Base-by-base conservation (phyloP, 2,113 vertebrate genomes). In the Chunga burmeisteri region DNA sequence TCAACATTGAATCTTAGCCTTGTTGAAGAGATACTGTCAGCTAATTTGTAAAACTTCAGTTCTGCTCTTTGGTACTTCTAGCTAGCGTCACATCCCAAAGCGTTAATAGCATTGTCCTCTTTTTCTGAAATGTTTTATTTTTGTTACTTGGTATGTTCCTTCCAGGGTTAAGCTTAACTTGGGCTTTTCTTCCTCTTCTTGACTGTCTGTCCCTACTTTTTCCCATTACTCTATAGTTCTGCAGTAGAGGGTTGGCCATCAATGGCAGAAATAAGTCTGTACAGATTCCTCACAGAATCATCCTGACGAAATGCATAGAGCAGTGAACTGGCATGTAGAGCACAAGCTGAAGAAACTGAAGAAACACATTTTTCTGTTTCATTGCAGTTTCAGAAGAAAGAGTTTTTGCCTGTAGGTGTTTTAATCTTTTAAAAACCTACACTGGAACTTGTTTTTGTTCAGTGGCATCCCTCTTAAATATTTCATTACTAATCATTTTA, bases 291-390 rank as follows among this genome's bases (percentile, higher is more conserved):
- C 36, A 30, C 13, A 18, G 65, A 40, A 20, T 55, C 32, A 13
- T 12, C 44, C 21, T 46, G 47, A 6, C 0, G 0, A 27, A 16
- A 20, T 1, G 25, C 65, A 34, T 10, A 46, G 78, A 73, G 44
- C 23, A 22, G 6, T 3, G 34, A 47, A 23, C n/a, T 58, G 66
- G 18, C 12, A 81, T 73, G 9, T 26, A 65, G 23, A 70, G 9
- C 40, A 11, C 8, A 27, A 59, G 50, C 27, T 62, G 38, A 44
- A 62, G 36, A 55, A 89, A 70, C 40, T 47, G 71, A 56, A 40
- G 71, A 49, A 84, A 72, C 49, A 29, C 14, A 6, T 14, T 61
- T 83, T 61, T 73, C 65, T 89, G 21, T 65, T 84, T 81, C 59
- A 38, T 38, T 38, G 9, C 74, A 65, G 44, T 61, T 61, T 5